Evolutionary conservation across 2,888 invertebrate genomes (phyloP).

Genomic region (Athalia rosae): DNA sequence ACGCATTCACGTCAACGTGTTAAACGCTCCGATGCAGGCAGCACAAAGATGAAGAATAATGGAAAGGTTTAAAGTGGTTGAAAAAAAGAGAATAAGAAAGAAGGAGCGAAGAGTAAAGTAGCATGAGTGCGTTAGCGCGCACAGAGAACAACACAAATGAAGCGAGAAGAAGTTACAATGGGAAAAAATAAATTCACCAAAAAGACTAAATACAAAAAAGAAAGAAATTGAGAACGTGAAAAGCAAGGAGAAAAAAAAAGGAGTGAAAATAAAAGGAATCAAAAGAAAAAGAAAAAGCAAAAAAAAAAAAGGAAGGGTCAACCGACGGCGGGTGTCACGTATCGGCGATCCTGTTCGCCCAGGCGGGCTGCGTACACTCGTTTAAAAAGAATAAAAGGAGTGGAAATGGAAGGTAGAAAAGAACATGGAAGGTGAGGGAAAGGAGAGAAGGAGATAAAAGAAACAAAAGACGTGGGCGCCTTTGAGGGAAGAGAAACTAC

Average conservation of each 20-base stretch:
- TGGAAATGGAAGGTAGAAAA: not conserved
- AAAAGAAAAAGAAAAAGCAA: constrained; percentile 1
- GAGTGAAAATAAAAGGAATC: not conserved
- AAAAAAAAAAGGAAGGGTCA: constrained; percentile 30
- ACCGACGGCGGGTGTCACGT: constrained; percentile 40
- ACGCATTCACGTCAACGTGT: not conserved
- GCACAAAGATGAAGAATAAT: too few relatives aligned
- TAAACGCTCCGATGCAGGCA: not conserved
- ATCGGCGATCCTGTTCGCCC: constrained; percentile 44
- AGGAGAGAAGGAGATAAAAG: constrained; percentile 17
- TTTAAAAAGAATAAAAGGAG: constrained; percentile 13
- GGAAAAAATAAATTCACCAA: not conserved
- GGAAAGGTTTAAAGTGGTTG: too few relatives aligned
- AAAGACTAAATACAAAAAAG: not conserved
- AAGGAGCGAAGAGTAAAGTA: not conserved
- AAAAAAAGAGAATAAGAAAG: not conserved
- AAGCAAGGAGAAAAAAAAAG: not conserved
- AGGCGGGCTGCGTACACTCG: constrained; percentile 40
- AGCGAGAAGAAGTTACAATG: not conserved
- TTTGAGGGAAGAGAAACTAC: constrained; percentile 27
- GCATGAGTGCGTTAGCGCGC: not conserved
- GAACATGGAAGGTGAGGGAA: not conserved
- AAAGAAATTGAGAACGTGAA: not conserved
- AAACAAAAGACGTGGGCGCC: constrained; percentile 41
- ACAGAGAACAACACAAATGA: constrained; percentile 28